Evolutionary conservation across 2,113 vertebrate genomes (phyloP), one percentile per base, ranked within the genome.

Genomic region (Melanocharis versteri): DNA sequence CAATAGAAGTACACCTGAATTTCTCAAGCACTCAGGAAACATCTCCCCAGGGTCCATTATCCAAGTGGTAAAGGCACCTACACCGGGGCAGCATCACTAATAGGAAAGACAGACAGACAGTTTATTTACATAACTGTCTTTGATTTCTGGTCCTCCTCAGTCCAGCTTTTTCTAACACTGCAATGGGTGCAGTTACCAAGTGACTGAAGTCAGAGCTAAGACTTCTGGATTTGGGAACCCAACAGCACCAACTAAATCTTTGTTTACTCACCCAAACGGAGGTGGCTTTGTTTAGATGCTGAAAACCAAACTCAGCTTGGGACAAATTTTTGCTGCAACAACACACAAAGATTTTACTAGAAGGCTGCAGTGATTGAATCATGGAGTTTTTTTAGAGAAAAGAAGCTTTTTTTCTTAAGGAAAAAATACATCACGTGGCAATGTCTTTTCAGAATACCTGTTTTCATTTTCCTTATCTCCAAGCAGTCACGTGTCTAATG

Each of bases 381-480:
- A 13, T 10, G 35, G 12, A 40, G 5, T 5, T 58, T 60, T 75
- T 78, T 42, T 13, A 24, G 22, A 37, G 51, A 37, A 93, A 60
- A 57, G 2, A 9, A 2, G 15, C 1, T 30, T 10, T 22, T 6
- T 24, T 39, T 33, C 50, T 39, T 9, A 33, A 84, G 45, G n/a
- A 7, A 77, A n/a, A 71, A 86, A 64, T 3, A 57, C 26, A 70
- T 28, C 47, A 61, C 3, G 0, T 14, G 7, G 60, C 51, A 81
- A 1, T 10, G 23, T 60, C 64, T 68, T 81, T 56, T 47, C 95
- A n/a, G 42, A 77, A 96, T 92, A 93, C 87, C 90, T 96, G 88
- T 92, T 95, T 97, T 96, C 92, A 42, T 94, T 92, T 91, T 90
- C 77, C 92, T 68, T 94, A 92, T 93, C 92, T 93, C 90, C 94